Base-by-base conservation (phyloP, 2,797 vertebrate genomes). In the Picus viridis region DNA sequence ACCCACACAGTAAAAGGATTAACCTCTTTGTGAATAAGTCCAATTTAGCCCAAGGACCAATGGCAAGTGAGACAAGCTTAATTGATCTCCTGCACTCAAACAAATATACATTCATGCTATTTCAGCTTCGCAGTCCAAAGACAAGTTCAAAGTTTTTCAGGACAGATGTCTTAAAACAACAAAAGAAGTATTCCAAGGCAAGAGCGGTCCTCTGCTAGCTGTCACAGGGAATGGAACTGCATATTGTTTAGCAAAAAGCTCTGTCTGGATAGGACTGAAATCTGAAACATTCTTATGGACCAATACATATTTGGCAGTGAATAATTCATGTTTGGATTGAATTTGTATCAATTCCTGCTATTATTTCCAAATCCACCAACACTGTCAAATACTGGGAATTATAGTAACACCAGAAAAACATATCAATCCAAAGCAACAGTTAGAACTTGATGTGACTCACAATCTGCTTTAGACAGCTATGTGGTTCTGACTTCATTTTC, bases 331-430 rank as follows among this genome's bases (percentile, higher is more conserved):
- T 80, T 54, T 63, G 26, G 32, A n/a, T 16, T 53, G 63, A 85
- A 85, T 71, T 86, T 3, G 0, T 76, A 19, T n/a, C 41, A 0
- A 0, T 26, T 74, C 58, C 30, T 85, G 32, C 47, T 80, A 26
- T 63, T 82, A 49, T 57, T 81, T 93, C 43, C 82, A 74, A 93
- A 88, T 47, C 65, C 74, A 77, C 74, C 84, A 92, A 13, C n/a
- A 7, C 4, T 45, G 34, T 71, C 49, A 88, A 65, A 53, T 8
- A 65, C 24, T 74, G 49, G 72, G 54, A 53, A 41, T 4, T 10
- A 22, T 5, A 77, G 39, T 16, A 57, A 8, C 49, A 78, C 24
- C 47, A 43, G 53, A 49, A 63, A 45, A 43, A 6, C 6, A 17
- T 4, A 74, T 30, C 18, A 69, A 6, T 3, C 36, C 29, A 87